These are phyloP conservation scores for Phataginus tricuspis DNA, from an alignment of 2,797 vertebrate genomes.

Conservation along the genomic window DNA sequence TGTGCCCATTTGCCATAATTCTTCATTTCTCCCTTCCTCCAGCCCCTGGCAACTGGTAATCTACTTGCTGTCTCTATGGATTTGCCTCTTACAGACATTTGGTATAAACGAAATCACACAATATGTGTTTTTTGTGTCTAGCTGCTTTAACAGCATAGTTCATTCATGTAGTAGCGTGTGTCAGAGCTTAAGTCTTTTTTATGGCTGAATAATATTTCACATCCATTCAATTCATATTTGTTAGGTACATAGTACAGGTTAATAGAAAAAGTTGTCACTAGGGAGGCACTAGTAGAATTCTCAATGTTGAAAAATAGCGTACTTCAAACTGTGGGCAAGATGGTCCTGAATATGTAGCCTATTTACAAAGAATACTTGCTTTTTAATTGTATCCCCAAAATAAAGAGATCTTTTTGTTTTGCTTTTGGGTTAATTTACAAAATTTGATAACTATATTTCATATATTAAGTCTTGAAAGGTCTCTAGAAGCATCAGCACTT, in stretches of 20 bases:
- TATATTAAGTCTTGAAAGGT: slow-evolving; percentile 9
- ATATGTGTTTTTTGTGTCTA: neutral
- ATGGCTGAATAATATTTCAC: slow-evolving; percentile 10
- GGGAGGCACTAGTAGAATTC: neutral
- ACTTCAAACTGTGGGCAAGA: neutral
- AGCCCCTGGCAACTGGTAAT: neutral
- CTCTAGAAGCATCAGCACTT: neutral
- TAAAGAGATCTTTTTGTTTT: slow-evolving; percentile 11
- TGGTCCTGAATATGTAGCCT: neutral
- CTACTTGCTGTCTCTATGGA: slow-evolving; percentile 17
- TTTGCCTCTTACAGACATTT: neutral
- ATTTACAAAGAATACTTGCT: slow-evolving; percentile 15
- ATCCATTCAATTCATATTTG: slow-evolving; percentile 41
- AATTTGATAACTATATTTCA: neutral
- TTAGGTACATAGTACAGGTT: neutral
- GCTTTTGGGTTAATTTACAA: neutral
- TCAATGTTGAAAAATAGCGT: neutral
- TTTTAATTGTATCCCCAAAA: slow-evolving; percentile 5
- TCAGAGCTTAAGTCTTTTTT: slow-evolving; percentile 7
- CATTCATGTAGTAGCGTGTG: neutral
- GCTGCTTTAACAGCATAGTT: neutral
- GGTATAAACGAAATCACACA: neutral
- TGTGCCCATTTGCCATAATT: neutral
- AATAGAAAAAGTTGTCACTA: neutral
- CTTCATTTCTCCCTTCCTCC: neutral